A percentile compares a stretch with the other conserved stretches of the same genome.
Conservation (phyloP, 2,797 vertebrate species). For the Myotis findleyi region DNA sequence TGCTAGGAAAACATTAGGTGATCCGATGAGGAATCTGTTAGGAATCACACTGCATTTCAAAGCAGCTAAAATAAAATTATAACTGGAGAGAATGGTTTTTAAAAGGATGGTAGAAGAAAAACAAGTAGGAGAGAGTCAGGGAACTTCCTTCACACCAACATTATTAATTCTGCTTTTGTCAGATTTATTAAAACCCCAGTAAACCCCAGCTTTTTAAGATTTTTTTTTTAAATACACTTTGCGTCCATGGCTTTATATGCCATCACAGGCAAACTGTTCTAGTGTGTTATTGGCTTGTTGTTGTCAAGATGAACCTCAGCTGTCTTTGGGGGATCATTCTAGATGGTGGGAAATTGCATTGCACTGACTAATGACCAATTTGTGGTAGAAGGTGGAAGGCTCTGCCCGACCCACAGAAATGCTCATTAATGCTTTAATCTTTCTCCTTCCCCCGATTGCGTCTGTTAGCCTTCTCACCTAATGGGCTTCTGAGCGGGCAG, state of each 20-base stretch:
- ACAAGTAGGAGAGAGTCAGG: not conserved
- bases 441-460: slow-evolving; percentile 51
- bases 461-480: slow-evolving; percentile 42
- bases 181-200: not conserved
- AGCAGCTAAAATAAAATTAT: not conserved
- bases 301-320: slow-evolving; percentile 28
- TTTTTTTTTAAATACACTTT: not conserved
- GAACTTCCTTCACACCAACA: not conserved
- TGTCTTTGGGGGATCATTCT: slow-evolving; percentile 51
- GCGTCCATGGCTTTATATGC: not conserved
- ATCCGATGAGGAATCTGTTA: not conserved
- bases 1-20: not conserved
- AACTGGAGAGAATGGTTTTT: slow-evolving; percentile 6
- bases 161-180: slow-evolving; percentile 32
- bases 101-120: not conserved
- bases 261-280: slow-evolving; percentile 22
- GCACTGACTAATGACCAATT: slow-evolving; percentile 70
- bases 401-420: slow-evolving; percentile 31
- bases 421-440: slow-evolving; percentile 50
- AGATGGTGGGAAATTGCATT: slow-evolving; percentile 56
- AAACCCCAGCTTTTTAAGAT: not conserved
- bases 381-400: slow-evolving; percentile 27
- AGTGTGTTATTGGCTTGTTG: not conserved
- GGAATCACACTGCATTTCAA: not conserved
- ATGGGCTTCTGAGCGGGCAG: not conserved